Evolutionary conservation across 2,113 vertebrate species (phyloP), one percentile per base, ranked within the genome.

Genomic region (Oryzias javanicus): DNA sequence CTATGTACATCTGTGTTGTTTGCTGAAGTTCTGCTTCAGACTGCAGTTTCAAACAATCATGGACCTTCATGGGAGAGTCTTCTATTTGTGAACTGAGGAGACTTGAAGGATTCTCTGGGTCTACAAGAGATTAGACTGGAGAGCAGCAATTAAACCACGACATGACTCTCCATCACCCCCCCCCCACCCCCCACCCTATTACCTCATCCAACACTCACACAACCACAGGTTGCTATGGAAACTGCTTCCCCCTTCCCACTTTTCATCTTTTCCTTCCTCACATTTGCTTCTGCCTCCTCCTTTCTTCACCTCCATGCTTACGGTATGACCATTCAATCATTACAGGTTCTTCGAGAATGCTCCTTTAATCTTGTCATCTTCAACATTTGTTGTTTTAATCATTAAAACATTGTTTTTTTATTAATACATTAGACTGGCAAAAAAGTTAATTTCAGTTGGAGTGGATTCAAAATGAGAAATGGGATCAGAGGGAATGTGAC

Each of bases 181-280:
- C 66, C 66, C 42, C 25, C 57, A 56, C 66, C 66, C 29, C 51
- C 57, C 47, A 53, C 51, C 50, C 64, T 61, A 58, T 52, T 67
- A 42, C 46, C 59, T 72, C 63, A 57, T 72, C 45, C 66, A 42
- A 42, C 55, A 51, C 72, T 70, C 60, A 63, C 69, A 67, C 70
- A 67, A 61, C 69, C 60, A 72, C 55, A 64, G 52, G 84, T 86
- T 82, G 70, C 84, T 56, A 86, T 86, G 72, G 81, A 84, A 82
- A 85, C 82, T 71, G 29, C 56, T 19, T 62, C 22, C 54, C 55
- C 62, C 55, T 68, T 65, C 50, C 51, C 76, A 50, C 49, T 53
- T 53, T 64, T n/a, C 8, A 15, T 70, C 54, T 53, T 62, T 20
- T 22, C 59, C 52, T 13, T 59, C 55, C 48, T 72, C 42, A 58